Evolutionary conservation across 2,888 invertebrate genomes (phyloP).

Genomic region (Kryphioiulus occultus): DNA sequence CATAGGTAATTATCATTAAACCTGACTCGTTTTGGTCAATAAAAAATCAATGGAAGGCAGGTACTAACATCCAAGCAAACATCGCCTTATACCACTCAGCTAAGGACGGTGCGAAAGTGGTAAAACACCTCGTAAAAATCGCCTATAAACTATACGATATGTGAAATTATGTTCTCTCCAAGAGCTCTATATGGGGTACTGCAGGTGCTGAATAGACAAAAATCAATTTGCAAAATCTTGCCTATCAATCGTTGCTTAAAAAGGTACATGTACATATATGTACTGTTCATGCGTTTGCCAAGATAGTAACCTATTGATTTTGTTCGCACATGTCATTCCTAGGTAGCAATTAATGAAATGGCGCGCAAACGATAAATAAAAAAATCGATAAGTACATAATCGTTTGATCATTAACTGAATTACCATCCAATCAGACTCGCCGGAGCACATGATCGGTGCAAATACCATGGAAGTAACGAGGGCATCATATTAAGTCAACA

Average conservation of each 20-base stretch:
- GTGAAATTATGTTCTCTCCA: background rate
- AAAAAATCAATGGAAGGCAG: background rate
- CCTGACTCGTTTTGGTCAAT: background rate
- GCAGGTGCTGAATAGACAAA: background rate
- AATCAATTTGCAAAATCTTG: constrained; percentile 1
- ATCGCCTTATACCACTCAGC: background rate
- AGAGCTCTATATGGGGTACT: background rate
- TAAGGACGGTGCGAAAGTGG: background rate
- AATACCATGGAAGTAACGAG: background rate
- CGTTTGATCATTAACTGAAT: constrained; percentile 4
- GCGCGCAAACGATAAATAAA: background rate
- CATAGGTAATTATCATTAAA: background rate
- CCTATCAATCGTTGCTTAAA: background rate
- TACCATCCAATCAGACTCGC: background rate
- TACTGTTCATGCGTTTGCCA: background rate
- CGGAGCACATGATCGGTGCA: background rate
- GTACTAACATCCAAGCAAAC: background rate
- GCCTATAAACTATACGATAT: background rate
- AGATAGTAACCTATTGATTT: constrained; percentile 36
- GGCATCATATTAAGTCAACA: constrained; percentile 7
- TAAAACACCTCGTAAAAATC: background rate
- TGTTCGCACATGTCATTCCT: constrained; percentile 29
- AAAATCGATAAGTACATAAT: constrained; percentile 32
- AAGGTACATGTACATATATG: background rate
- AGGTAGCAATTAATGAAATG: background rate